These are phyloP conservation scores for Chaenocephalus aceratus DNA, from an alignment of 2,113 vertebrate species.

Conservation along the genomic window DNA sequence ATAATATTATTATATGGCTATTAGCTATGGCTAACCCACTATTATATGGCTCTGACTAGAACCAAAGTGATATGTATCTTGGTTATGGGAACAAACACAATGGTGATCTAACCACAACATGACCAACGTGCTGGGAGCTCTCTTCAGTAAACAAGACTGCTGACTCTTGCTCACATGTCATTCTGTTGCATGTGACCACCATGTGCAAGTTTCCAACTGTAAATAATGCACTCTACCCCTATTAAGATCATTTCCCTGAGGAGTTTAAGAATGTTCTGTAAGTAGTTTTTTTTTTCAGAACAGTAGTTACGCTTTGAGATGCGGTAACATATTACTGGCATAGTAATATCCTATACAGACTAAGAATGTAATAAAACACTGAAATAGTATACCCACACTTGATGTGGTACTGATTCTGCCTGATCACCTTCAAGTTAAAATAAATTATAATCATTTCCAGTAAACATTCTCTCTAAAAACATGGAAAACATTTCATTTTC, in stretches of 20 bases:
- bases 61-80: background rate
- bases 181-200: conserved; percentile 21
- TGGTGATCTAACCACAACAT: conserved; percentile 11
- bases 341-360: background rate
- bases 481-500: conserved; percentile 2
- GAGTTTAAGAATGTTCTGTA: too few relatives aligned
- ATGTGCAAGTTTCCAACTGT: conserved; percentile 7
- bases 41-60: background rate
- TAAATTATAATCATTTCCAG: background rate
- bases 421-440: conserved; percentile 4
- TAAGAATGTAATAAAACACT: background rate
- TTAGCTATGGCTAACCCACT: too few relatives aligned
- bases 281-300: background rate
- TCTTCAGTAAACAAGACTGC: conserved; percentile 17
- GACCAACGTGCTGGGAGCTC: conserved; percentile 1
- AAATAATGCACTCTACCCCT: conserved; percentile 29
- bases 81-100: background rate
- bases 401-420: background rate
- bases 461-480: background rate
- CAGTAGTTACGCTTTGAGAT: background rate
- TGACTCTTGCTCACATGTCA: conserved; percentile 15
- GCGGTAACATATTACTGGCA: background rate
- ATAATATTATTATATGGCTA: too few relatives aligned
- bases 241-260: background rate
- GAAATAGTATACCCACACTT: background rate